Base-by-base conservation (phyloP, 2,797 vertebrate species). In the Cygnus olor region DNA sequence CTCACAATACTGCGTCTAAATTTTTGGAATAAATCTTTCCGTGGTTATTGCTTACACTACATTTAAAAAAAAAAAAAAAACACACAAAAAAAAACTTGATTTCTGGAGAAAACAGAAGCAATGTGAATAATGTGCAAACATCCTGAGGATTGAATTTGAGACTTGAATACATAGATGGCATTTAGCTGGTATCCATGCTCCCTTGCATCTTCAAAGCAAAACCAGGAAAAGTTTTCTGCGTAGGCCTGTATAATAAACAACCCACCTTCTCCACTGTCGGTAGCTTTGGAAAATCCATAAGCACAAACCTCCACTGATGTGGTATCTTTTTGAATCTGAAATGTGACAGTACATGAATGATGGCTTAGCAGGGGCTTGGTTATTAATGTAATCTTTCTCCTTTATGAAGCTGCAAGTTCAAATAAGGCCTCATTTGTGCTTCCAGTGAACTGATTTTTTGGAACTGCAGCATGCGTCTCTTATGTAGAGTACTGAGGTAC, bases 21-120 rank as follows among this genome's bases (percentile, higher is more conserved):
- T 5, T 32, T 66, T 71, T 42, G 19, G 32, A 71, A 3, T 44
- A 3, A 0, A 1, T 40, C 1, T 44, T 25, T 64, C n/a, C 47
- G 19, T 20, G 11, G n/a, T 74, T 40, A 17, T 60, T 34, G 19
- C 34, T 22, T 25, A 58, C 69, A 14, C 11, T 25, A 3, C 22
- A 8, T n/a, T 49, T 22, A 44, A 28, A 24, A 18, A 36, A 36
- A 38, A 22, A 70, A 44, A 28, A 24, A 18, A 36, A 36, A 38
- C 22, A 70, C 36, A 45, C 44, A 2, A 47, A 51, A 5, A 24
- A 24, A 36, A 27, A 30, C 63, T 7, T 7, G 5, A 1, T 68
- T 58, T 70, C 36, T 66, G 38, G 5, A 34, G 53, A 30, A 63
- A 63, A 18, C 1, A 16, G 34, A 40, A 70, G 32, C 60, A 4